These are phyloP conservation scores for Rapana venosa DNA, from an alignment of 2,888 invertebrate genomes.

Conservation along the genomic window DNA sequence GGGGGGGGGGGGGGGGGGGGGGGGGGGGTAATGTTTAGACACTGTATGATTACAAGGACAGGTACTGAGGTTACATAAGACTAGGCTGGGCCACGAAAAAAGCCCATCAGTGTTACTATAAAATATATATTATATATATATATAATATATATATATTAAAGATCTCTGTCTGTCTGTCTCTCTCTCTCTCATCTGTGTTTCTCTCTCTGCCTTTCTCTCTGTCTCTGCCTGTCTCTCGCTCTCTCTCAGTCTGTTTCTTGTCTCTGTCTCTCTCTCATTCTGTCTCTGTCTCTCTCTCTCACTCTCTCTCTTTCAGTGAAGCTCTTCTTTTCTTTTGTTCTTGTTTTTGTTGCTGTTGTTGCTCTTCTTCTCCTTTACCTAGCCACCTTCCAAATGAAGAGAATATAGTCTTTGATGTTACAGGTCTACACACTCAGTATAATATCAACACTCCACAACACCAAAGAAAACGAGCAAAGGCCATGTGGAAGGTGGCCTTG, in stretches of 20 bases:
- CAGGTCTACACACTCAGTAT: no score
- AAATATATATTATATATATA: not conserved
- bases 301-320: not conserved
- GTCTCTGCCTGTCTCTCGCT: conserved; percentile 17
- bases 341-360: not conserved
- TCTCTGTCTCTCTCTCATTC: not conserved
- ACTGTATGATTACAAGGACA: no score
- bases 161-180: not conserved
- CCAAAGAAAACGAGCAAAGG: not conserved
- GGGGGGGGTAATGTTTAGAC: no score
- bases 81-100: no score
- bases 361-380: not conserved
- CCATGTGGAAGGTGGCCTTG: not conserved
- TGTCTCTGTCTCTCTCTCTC: not conserved
- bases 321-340: not conserved
- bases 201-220: not conserved
- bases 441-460: not conserved
- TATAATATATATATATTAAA: not conserved
- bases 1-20: no score
- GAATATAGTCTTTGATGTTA: no score
- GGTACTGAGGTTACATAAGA: no score
- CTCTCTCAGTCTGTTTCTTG: conserved; percentile 21
- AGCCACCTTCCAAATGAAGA: no score
- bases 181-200: no score
- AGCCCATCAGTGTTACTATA: not conserved